Evolutionary conservation across 2,888 invertebrate species (phyloP).

Genomic region (Trissolcus brochymenae): DNA sequence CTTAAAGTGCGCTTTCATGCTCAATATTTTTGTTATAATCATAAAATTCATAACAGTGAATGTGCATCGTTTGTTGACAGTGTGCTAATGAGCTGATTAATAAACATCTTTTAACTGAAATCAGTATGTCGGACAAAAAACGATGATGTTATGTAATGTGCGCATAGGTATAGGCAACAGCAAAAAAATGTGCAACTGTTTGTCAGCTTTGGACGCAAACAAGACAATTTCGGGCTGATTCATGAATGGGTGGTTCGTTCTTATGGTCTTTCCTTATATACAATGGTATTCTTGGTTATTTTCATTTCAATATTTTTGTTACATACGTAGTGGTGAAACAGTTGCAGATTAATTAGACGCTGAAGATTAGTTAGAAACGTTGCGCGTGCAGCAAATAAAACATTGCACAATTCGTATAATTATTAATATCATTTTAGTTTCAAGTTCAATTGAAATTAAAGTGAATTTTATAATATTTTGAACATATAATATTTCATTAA

Average conservation of each 20-base stretch:
- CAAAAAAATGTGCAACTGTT: conserved; percentile 53
- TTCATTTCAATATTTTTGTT: conserved; percentile 21
- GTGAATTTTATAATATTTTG: too few relatives aligned
- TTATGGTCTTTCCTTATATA: too few relatives aligned
- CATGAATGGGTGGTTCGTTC: not conserved
- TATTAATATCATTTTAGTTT: conserved; percentile 23
- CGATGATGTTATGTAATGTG: conserved; percentile 33
- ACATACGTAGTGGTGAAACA: conserved; percentile 54
- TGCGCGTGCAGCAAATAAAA: conserved; percentile 57
- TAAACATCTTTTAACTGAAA: not conserved
- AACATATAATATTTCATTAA: too few relatives aligned
- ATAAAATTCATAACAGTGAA: conserved; percentile 16
- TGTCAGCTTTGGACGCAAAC: conserved; percentile 13
- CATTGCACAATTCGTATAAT: conserved; percentile 44
- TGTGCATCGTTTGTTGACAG: conserved; percentile 39
- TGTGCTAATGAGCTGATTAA: conserved; percentile 19
- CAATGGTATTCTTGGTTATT: conserved; percentile 12
- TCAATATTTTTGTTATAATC: conserved; percentile 13
- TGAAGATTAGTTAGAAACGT: conserved; percentile 54
- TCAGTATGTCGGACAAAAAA: conserved; percentile 19
- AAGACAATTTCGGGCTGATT: conserved; percentile 12
- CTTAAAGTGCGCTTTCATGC: conserved; percentile 59
- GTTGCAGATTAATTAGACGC: conserved; percentile 57
- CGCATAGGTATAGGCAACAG: conserved; percentile 37
- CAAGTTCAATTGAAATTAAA: too few relatives aligned